Base-by-base conservation (phyloP, 2,797 vertebrate genomes). In the Trichosurus vulpecula region DNA sequence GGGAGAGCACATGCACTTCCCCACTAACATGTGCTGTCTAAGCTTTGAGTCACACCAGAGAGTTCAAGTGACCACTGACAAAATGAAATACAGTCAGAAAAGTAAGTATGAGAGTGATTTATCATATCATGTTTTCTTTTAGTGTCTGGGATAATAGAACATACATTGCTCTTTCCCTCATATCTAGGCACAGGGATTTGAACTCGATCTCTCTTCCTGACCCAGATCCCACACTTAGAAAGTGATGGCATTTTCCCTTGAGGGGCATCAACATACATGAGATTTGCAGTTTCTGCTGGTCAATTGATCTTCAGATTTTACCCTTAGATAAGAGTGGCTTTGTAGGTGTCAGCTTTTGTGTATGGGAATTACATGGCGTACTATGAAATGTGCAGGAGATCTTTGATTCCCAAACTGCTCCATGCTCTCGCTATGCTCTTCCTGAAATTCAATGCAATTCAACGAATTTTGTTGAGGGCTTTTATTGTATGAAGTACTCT, bases 101-200 rank as follows among this genome's bases (percentile, higher is more conserved):
- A 92, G 96, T 97, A 97, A 97, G 94, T 95, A 54, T 57, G 29
- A 95, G 58, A 52, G 66, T 66, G 35, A n/a, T 66, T n/a, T 35
- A 0, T 31, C 61, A 11, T 2, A 58, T 58, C 0, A 3, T 4
- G 11, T 16, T 66, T 58, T 35, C 12, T 61, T 35, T 13, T 61
- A 16, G 61, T 31, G 31, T 4, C 61, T 66, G 35, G 66, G 61
- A 31, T 66, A 35, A 31, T 31, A 31, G 57, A 58, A 31, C 3
- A 31, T 58, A 12, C 10, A 13, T 58, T 58, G 30, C 58, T 16
- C 14, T n/a, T 14, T 35, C 61, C 4, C 2, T n/a, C 4, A 16
- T n/a, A 66, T 66, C 3, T 66, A 66, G 61, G 31, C 61, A 66
- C 35, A 66, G 57, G 57, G 29, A 58, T 58, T 58, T 58, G 35